These are phyloP conservation scores for Leptobrachium leishanense DNA, from an alignment of 2,113 vertebrate species.

Conservation along the genomic window DNA sequence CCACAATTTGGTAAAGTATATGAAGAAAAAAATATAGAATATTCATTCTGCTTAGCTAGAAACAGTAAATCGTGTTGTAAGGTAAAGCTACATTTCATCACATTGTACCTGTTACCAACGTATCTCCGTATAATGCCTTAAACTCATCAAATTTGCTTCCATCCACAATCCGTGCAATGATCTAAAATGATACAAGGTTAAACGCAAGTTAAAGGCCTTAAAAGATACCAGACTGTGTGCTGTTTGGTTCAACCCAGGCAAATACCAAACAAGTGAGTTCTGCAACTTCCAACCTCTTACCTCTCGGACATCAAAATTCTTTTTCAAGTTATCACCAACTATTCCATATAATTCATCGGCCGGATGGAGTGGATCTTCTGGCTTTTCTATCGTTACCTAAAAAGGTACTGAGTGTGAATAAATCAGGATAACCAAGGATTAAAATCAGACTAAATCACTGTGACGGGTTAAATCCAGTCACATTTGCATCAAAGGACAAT, in stretches of 20 bases:
- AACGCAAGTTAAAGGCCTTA: too few species aligned
- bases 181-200: slow-evolving; percentile 67
- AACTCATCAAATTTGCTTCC: slow-evolving; percentile 97
- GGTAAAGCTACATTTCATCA: not conserved
- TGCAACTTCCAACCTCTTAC: slow-evolving; percentile 57
- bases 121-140: slow-evolving; percentile 97
- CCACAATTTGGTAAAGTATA: too few species aligned
- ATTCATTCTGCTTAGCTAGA: too few species aligned
- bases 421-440: too few species aligned
- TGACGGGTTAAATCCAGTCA: too few species aligned
- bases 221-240: too few species aligned
- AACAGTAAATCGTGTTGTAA: too few species aligned
- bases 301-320: slow-evolving; percentile 92
- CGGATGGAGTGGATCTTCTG: slow-evolving; percentile 86
- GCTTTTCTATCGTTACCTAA: slow-evolving; percentile 82
- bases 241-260: not conserved
- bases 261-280: not conserved
- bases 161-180: slow-evolving; percentile 94
- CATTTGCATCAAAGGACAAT: too few species aligned
- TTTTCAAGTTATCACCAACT: slow-evolving; percentile 89
- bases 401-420: not conserved
- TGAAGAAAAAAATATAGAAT: too few species aligned
- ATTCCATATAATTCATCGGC: slow-evolving; percentile 96
- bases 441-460: too few species aligned
- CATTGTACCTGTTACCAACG: slow-evolving; percentile 87